A percentile compares a stretch with the other conserved stretches of the same genome.
phyloP scores from a whole-genome alignment of 30 jellyfish, hydroid and myxozoan species.

The Calvadosia cruxmelitensis region DNA sequence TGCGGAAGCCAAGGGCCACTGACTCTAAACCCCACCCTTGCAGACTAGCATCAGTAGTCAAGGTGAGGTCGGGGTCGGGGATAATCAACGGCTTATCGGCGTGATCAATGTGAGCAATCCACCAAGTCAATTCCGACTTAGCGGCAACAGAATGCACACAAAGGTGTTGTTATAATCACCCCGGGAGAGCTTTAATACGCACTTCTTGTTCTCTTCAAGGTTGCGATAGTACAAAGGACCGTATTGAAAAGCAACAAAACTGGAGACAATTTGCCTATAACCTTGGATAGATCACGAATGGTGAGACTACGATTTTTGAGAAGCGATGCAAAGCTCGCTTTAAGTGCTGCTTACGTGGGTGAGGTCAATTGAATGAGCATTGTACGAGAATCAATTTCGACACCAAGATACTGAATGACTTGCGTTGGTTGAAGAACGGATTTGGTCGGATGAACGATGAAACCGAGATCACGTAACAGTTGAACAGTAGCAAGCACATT shows the following conservation, averaged over 20 bases:
- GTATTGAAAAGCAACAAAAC: conserved; percentile 24
- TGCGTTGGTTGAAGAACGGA: conserved; percentile 28
- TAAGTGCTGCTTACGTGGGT: conserved; percentile 5
- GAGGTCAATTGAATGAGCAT: conserved; percentile 11
- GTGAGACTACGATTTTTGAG: conserved; percentile 1
- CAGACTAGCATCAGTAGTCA: conserved; percentile 47
- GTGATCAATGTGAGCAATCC: conserved; percentile 6
- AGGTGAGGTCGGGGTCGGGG: conserved; percentile 3
- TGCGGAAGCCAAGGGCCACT: conserved; percentile 35
- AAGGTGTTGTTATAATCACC: conserved; percentile 25
- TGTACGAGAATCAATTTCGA: conserved; percentile 10
- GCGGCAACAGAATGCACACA: conserved; percentile 5
- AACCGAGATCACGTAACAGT: conserved; percentile 16
- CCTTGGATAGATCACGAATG: conserved; percentile 15
- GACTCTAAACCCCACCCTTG: conserved; percentile 40
- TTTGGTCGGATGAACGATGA: conserved; percentile 21
- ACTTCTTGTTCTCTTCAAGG: conserved; percentile 13
- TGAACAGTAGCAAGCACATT: conserved; percentile 7
- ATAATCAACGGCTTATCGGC: not conserved
- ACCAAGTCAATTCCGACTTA: conserved; percentile 16
- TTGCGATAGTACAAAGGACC: conserved; percentile 28
- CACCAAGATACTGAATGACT: conserved; percentile 13
- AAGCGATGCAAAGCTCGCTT: not conserved
- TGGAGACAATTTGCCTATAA: conserved; percentile 14
- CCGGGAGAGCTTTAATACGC: conserved; percentile 5